These are phyloP conservation scores for Philotrypesis tridentata DNA, from an alignment of 1,140 invertebrate genomes.

Conservation along the genomic window DNA sequence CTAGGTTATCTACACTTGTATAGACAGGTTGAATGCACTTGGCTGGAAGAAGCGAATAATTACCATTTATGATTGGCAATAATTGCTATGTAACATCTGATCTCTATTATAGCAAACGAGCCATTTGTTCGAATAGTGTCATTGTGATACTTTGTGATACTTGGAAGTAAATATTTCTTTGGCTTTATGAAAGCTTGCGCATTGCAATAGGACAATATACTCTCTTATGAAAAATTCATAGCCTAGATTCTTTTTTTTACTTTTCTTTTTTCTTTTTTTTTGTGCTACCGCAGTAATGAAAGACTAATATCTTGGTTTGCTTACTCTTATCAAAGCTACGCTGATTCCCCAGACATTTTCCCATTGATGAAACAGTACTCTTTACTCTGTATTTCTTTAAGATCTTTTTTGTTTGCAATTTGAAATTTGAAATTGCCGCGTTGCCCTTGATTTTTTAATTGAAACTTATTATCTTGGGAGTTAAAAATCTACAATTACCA, in stretches of 20 bases:
- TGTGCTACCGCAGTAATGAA: background rate
- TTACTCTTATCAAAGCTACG: background rate
- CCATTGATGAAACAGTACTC: background rate
- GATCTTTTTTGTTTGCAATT: background rate
- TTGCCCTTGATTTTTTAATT: background rate
- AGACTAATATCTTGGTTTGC: conserved; percentile 2
- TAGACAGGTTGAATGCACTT: conserved; percentile 17
- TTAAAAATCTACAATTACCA: background rate
- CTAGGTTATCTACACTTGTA: conserved; percentile 7
- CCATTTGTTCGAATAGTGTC: background rate
- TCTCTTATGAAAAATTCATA: background rate
- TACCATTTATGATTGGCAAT: conserved; percentile 6
- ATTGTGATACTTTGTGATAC: background rate
- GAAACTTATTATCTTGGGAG: background rate
- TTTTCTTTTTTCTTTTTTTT: too few relatives aligned
- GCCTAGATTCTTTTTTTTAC: too few relatives aligned
- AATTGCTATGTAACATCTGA: background rate
- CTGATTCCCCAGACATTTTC: background rate
- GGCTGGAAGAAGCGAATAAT: background rate
- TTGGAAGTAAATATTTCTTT: background rate
- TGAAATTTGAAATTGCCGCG: background rate
- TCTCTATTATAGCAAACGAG: background rate
- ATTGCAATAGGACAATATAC: background rate
- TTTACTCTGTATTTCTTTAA: background rate
- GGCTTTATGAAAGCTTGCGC: background rate